Evolutionary conservation across 2,113 vertebrate species (phyloP).

Genomic region (Rynchops niger): DNA sequence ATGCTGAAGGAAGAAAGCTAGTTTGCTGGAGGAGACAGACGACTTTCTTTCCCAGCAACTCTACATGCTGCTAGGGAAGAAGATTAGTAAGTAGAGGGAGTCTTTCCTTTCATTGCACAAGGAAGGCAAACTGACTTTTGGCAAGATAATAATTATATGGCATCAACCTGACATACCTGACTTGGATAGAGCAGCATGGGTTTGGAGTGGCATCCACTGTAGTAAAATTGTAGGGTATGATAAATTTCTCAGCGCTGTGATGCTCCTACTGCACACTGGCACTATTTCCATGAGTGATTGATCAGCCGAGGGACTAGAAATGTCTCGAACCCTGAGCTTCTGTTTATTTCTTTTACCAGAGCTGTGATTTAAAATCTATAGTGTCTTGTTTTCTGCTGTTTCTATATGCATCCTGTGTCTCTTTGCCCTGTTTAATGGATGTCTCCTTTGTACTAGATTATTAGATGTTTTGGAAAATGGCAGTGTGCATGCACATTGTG

Average conservation of each 20-base stretch:
- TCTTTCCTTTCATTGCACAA: background rate
- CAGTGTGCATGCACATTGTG: background rate
- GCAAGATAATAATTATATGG: background rate
- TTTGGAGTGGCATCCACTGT: background rate
- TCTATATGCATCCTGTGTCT: background rate
- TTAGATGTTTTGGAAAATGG: background rate
- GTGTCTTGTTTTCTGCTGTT: background rate
- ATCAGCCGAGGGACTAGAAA: background rate
- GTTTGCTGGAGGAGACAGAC: background rate
- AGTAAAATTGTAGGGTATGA: background rate
- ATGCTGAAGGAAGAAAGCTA: background rate
- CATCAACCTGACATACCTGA: background rate
- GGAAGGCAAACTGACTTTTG: background rate
- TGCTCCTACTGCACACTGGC: background rate
- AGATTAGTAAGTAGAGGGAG: background rate
- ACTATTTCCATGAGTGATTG: background rate
- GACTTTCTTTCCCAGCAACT: background rate
- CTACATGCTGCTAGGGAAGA: background rate
- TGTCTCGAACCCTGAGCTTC: background rate
- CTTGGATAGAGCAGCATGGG: background rate
- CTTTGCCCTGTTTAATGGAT: background rate
- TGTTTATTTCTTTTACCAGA: background rate
- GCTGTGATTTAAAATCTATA: background rate
- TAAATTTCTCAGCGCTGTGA: background rate
- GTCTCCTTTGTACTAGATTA: background rate